Evolutionary conservation across 2,113 vertebrate genomes (phyloP).

Genomic region (Cryptoleucopteryx plumbea): DNA sequence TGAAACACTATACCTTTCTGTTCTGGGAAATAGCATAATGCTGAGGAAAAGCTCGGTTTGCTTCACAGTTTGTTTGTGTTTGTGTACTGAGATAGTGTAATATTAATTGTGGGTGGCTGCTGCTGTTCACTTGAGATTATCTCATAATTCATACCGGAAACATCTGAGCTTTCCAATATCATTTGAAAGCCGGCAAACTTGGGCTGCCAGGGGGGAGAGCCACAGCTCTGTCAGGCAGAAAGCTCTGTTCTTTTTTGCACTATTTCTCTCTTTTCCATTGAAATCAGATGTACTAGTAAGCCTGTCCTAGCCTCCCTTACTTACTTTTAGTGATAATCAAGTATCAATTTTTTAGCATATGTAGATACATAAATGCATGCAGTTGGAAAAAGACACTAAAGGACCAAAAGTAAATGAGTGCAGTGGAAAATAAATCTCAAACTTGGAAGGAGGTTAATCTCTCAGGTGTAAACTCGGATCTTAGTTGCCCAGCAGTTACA

Average conservation of each 20-base stretch:
- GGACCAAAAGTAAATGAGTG: neutral
- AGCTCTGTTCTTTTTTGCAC: neutral
- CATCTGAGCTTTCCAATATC: neutral
- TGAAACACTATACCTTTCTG: neutral
- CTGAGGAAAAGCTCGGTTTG: neutral
- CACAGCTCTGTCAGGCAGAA: neutral
- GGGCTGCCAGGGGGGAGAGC: neutral
- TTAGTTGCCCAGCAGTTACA: neutral
- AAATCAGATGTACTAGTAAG: neutral
- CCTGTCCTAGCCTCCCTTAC: neutral
- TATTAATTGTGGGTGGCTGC: neutral
- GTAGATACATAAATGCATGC: neutral
- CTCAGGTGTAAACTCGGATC: neutral
- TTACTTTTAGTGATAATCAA: neutral
- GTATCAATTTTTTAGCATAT: neutral
- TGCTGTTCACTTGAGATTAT: neutral
- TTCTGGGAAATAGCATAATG: neutral
- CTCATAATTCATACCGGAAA: neutral
- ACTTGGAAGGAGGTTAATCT: neutral
- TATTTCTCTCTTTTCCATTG: neutral
- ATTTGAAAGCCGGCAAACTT: neutral
- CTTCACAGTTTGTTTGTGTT: neutral
- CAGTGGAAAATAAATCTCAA: neutral
- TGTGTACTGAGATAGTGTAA: neutral
- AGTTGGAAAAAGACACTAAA: neutral